Percentiles rank a stretch among this genome's conserved stretches.
Conservation (phyloP, 2,797 vertebrate species). For the Denticeps clupeoides region DNA sequence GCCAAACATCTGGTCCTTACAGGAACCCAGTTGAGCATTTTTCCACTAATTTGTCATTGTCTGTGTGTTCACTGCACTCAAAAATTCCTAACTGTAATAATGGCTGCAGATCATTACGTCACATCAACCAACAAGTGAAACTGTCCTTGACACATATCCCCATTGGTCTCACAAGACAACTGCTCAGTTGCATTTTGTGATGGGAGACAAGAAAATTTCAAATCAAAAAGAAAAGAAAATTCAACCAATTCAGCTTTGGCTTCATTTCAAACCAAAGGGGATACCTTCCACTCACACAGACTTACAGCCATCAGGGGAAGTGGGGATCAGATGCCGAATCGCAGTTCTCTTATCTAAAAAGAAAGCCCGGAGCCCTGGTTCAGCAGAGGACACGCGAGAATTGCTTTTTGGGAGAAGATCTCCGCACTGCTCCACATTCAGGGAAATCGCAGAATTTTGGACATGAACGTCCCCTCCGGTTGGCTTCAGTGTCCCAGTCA, state of each 20-base stretch:
- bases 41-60: too few species aligned
- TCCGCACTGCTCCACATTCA: slow-evolving; percentile 18
- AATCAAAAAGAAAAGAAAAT: slow-evolving; percentile 6
- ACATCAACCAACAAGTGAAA: slow-evolving; percentile 25
- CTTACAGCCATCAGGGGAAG: slow-evolving; percentile 14
- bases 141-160: slow-evolving; percentile 26
- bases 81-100: too few species aligned
- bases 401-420: slow-evolving; percentile 6
- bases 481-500: slow-evolving; percentile 33
- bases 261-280: slow-evolving; percentile 15
- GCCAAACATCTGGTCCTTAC: too few species aligned
- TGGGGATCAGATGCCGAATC: slow-evolving; percentile 31
- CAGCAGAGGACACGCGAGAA: slow-evolving; percentile 40
- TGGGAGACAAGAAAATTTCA: not conserved
- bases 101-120: too few species aligned
- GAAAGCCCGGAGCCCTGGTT: slow-evolving; percentile 41
- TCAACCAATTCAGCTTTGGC: not conserved
- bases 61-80: slow-evolving; percentile 21
- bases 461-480: slow-evolving; percentile 19
- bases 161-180: slow-evolving; percentile 13
- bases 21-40: too few species aligned
- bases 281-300: slow-evolving; percentile 27
- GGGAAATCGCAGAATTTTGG: not conserved
- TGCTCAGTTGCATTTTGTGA: too few species aligned
- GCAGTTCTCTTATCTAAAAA: slow-evolving; percentile 37